These are phyloP conservation scores for Urocolius indicus DNA, from an alignment of 2,113 vertebrate genomes.

Conservation along the genomic window DNA sequence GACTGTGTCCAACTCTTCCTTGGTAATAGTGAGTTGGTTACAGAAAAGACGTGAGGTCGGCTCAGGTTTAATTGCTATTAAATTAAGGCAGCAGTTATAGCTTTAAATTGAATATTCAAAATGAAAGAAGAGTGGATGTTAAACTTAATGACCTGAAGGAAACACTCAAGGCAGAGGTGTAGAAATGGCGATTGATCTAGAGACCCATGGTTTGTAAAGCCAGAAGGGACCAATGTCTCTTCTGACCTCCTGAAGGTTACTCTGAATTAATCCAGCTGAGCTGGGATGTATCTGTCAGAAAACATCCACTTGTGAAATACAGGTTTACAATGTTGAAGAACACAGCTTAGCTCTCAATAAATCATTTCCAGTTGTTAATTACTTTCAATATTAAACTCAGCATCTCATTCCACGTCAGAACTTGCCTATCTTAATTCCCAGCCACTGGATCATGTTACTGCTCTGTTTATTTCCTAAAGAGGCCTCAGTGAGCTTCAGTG, in stretches of 20 bases:
- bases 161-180: conserved; percentile 20
- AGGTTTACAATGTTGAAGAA: neutral
- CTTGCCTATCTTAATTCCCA: neutral
- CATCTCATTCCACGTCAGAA: conserved; percentile 9
- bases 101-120: conserved; percentile 64
- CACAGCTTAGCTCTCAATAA: rapidly evolving
- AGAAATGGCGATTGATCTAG: neutral
- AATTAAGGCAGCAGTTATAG: conserved; percentile 49
- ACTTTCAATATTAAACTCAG: neutral
- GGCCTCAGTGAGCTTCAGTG: neutral
- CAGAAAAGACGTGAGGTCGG: neutral
- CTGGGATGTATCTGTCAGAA: neutral
- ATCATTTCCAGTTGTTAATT: conserved; percentile 47
- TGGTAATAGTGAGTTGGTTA: neutral
- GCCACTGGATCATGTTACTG: neutral
- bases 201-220: neutral
- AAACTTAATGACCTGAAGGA: conserved; percentile 67
- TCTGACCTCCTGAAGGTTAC: neutral
- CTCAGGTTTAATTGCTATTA: conserved; percentile 36
- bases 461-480: neutral
- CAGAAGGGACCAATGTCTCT: neutral
- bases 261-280: neutral
- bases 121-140: conserved; percentile 67
- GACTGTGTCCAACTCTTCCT: neutral
- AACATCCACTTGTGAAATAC: neutral